phyloP scores from a whole-genome alignment of 2,113 vertebrate genomes.

The Xiphias gladius region DNA sequence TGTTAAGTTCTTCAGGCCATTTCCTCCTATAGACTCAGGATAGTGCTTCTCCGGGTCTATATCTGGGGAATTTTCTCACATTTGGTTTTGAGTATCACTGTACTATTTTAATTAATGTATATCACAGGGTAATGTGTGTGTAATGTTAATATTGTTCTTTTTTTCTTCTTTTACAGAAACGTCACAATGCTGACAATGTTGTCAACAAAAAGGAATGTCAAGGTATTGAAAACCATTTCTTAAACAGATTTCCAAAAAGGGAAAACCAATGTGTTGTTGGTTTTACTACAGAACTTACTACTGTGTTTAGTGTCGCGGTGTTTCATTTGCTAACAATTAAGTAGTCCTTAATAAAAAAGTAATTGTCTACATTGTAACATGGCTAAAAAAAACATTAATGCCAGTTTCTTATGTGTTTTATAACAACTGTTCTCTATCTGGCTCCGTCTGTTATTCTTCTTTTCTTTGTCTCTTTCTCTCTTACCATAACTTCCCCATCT shows the following conservation, averaged over 20 bases:
- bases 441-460: neutral
- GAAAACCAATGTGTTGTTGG: neutral
- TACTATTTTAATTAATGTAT: neutral
- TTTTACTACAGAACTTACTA: neutral
- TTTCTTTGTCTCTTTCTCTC: neutral
- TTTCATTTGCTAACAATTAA: neutral
- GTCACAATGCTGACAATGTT: constrained; percentile 94
- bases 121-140: neutral
- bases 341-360: neutral
- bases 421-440: neutral
- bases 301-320: neutral
- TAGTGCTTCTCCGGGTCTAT: no score
- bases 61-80: neutral
- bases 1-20: neutral
- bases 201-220: constrained; percentile 98
- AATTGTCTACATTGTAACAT: neutral
- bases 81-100: neutral
- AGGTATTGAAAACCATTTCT: constrained; percentile 84
- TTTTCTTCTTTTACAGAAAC: constrained; percentile 90
- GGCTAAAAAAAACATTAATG: neutral
- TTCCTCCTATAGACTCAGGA: neutral
- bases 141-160: constrained; percentile 1
- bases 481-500: neutral
- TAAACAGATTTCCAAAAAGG: neutral
- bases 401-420: neutral